phyloP scores from a whole-genome alignment of 2,113 vertebrate species.

The Sinosuthora webbiana region DNA sequence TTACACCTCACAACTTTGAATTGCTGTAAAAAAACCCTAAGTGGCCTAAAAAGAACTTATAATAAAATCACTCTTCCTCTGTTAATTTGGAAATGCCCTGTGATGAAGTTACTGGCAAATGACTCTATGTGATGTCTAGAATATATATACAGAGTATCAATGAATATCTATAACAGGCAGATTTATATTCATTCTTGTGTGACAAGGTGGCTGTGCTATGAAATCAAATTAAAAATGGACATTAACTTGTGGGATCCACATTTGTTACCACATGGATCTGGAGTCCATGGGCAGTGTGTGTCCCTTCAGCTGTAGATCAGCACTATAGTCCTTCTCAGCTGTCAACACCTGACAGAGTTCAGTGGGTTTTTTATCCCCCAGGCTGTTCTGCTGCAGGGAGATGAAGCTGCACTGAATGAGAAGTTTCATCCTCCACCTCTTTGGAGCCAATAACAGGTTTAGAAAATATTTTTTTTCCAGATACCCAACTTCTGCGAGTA shows the following conservation, averaged over 20 bases:
- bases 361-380: not conserved
- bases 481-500: not conserved
- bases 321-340: not conserved
- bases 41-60: not conserved
- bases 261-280: not conserved
- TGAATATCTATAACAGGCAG: not conserved
- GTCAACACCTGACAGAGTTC: too few relatives aligned
- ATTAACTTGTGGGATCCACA: not conserved
- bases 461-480: not conserved
- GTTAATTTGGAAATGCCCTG: not conserved
- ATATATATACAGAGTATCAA: not conserved
- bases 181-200: not conserved
- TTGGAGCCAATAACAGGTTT: not conserved
- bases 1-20: not conserved
- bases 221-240: not conserved
- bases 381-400: not conserved
- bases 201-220: not conserved
- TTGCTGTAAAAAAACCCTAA: not conserved
- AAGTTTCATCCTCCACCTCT: not conserved
- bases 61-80: not conserved
- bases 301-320: not conserved
- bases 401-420: not conserved
- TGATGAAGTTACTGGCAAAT: not conserved
- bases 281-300: not conserved
- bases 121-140: not conserved